Base-by-base conservation (phyloP, 1,140 invertebrate species). In the Drusus annulatus region DNA sequence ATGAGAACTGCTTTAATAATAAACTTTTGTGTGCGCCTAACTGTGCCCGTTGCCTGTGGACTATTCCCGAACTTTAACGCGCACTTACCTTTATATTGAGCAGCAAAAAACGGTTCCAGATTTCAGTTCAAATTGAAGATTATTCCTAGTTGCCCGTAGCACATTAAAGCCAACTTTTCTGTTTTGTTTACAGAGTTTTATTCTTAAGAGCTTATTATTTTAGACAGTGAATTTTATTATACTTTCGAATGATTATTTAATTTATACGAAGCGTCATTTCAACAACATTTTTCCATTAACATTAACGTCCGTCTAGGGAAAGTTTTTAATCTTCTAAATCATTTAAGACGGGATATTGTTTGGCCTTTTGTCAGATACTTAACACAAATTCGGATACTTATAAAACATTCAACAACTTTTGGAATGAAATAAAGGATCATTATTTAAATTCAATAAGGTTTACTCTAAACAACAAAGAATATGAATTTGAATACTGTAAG, bases 301-400 rank as follows among this genome's bases (percentile, higher is more conserved):
- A 69, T 69, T 69, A 69, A 50, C 36, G 65, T 69, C 65, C 36
- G 65, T 69, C 36, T n/a, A 69, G n/a, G 36, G 36, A 50, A 69
- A 69, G 31, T 69, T 69, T 69, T 69, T 69, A 69, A 69, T 69
- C 65, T 69, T 69, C 65, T 69, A 69, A 69, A 69, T 69, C 65
- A 69, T 69, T 69, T 69, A 45, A 45, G 65, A 51, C 65, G 45
- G 65, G 65, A 69, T 69, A 69, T 69, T 69, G 65, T 69, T 69
- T 69, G 65, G 65, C 36, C 65, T 69, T 69, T 69, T 69, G 65
- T 69, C 65, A 50, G 36, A 69, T 69, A 69, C 65, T 69, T 69
- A 50, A 50, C 36, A 25, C 31, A 21, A 69, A 36, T 69, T 69
- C 65, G 17, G 65, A 45, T 69, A 69, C 65, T 69, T 50, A 69